Evolutionary conservation across 2,113 vertebrate species (phyloP).

Genomic region (Rhombomys opimus): DNA sequence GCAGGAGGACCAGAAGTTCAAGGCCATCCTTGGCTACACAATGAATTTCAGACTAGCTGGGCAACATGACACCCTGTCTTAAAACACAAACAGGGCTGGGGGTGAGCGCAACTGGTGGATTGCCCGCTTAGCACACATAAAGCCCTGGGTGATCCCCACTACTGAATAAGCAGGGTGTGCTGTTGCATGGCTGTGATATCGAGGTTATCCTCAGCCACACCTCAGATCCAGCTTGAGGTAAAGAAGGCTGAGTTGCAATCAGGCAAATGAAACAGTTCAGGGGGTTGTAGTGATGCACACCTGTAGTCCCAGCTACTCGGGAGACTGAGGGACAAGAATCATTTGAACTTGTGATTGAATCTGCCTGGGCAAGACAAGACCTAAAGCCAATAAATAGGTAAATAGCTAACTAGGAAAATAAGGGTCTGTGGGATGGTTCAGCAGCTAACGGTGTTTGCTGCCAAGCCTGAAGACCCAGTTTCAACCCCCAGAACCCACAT

Average conservation of each 20-base stretch:
- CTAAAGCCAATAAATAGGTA: neutral
- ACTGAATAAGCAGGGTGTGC: neutral
- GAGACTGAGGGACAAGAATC: neutral
- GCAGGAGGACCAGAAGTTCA: neutral
- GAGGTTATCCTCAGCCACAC: no score
- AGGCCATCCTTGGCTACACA: neutral
- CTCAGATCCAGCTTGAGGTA: neutral
- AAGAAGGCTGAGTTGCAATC: neutral
- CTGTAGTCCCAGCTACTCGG: neutral
- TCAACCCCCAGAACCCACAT: neutral
- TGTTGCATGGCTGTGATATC: neutral
- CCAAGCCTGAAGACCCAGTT: neutral
- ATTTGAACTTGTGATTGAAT: neutral
- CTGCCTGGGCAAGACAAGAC: neutral
- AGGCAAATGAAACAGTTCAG: conserved; percentile 21
- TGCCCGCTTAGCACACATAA: neutral
- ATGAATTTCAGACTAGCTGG: neutral
- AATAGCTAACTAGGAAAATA: neutral
- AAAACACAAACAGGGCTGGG: neutral
- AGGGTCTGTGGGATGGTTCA: neutral
- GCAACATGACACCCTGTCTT: neutral
- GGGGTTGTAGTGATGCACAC: neutral
- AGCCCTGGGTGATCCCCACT: neutral
- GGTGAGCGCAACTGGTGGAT: neutral
- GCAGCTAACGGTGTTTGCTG: neutral